phyloP scores from a whole-genome alignment of 2,888 invertebrate species.

The Diplazon laetatorius region DNA sequence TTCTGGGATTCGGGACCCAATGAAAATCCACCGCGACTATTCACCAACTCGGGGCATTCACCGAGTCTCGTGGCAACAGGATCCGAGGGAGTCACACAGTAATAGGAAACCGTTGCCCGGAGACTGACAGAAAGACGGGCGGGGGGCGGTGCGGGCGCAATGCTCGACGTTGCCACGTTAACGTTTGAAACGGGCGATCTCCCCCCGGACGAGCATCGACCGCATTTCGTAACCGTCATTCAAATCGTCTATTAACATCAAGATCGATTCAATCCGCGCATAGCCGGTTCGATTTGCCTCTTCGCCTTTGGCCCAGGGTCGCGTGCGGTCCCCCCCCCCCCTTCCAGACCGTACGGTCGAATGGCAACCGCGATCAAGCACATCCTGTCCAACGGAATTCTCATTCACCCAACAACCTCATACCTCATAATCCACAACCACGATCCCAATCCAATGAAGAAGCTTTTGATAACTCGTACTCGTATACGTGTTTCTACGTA shows the following conservation, averaged over 20 bases:
- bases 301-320: not conserved
- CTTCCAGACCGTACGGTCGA: too few relatives aligned
- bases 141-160: too few relatives aligned
- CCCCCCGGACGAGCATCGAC: not conserved
- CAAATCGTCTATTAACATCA: constrained; percentile 5
- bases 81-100: not conserved
- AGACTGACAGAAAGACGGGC: not conserved
- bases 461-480: too few relatives aligned
- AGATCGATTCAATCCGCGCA: constrained; percentile 7
- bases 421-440: not conserved
- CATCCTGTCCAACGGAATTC: not conserved
- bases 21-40: constrained; percentile 6
- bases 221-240: constrained; percentile 8
- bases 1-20: not conserved
- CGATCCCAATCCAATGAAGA: too few relatives aligned
- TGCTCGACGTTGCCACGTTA: constrained; percentile 5
- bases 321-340: too few relatives aligned
- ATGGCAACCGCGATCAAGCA: not conserved
- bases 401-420: not conserved
- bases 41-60: constrained; percentile 4
- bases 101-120: not conserved
- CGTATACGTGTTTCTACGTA: too few relatives aligned
- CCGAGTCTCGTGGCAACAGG: not conserved
- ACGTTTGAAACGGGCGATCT: not conserved
- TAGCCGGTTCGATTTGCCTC: not conserved